Conservation (phyloP, 1,140 invertebrate genomes). For the Charaxes varanes region DNA sequence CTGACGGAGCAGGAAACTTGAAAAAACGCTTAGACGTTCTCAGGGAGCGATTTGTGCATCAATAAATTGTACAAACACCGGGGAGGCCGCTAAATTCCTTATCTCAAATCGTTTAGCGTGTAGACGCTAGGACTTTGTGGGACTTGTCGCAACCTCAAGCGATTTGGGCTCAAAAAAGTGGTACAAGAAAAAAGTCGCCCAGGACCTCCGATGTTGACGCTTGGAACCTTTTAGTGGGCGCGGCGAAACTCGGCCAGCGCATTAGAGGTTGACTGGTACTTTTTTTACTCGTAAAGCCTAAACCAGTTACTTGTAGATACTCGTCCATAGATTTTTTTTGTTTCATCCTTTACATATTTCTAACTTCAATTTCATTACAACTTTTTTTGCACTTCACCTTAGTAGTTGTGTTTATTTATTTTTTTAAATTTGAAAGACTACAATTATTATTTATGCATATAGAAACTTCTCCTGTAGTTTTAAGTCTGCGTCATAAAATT, state of each 20-base stretch:
- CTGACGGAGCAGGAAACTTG: slow-evolving; percentile 35
- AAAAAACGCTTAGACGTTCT: slow-evolving; percentile 37
- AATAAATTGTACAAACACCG: slow-evolving; percentile 44
- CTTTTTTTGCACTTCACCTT: no score
- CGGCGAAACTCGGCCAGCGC: slow-evolving; percentile 2
- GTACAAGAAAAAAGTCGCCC: slow-evolving; percentile 14
- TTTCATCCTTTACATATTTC: no score
- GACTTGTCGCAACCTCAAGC: slow-evolving; percentile 24
- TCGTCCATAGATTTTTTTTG: no score
- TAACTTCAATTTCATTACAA: no score
- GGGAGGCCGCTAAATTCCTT: slow-evolving; percentile 41
- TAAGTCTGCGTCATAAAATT: no score
- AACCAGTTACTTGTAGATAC: no score
- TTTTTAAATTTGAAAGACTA: no score
- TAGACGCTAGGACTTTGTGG: slow-evolving; percentile 26
- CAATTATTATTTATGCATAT: no score
- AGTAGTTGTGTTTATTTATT: no score
- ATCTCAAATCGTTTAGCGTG: slow-evolving; percentile 48
- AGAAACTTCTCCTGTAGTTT: no score
- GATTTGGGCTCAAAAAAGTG: slow-evolving; percentile 11
- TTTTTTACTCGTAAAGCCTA: no score
- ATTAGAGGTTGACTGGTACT: slow-evolving; percentile 5
- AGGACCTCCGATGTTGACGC: slow-evolving; percentile 13
- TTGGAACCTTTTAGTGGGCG: slow-evolving; percentile 16
- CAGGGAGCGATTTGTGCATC: slow-evolving; percentile 48